phyloP scores from a whole-genome alignment of 2,797 vertebrate genomes.

The Phalloptychus januarius region DNA sequence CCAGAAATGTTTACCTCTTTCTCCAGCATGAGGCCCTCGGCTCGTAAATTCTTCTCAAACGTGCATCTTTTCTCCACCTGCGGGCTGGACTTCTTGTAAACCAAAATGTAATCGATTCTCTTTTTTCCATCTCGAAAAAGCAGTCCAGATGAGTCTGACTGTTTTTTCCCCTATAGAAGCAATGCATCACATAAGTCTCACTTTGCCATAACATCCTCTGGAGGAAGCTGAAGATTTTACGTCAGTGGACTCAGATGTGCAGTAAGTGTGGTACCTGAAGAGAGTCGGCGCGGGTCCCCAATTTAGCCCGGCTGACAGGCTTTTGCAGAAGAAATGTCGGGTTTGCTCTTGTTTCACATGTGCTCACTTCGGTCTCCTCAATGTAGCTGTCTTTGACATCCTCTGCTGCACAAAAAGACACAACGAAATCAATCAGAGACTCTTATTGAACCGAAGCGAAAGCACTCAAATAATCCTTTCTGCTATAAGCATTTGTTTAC shows the following conservation, averaged over 20 bases:
- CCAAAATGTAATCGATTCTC: conserved; percentile 96
- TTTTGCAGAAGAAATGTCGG: conserved; percentile 88
- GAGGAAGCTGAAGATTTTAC: neutral
- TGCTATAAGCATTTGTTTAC: conserved; percentile 11
- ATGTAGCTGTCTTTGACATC: conserved; percentile 83
- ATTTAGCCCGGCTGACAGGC: conserved; percentile 82
- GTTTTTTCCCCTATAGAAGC: conserved; percentile 76
- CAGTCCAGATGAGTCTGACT: conserved; percentile 83
- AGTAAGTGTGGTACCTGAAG: conserved; percentile 80
- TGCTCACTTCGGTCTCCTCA: conserved; percentile 89
- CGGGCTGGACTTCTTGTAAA: conserved; percentile 95
- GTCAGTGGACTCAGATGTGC: neutral
- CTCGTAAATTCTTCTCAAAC: conserved; percentile 96
- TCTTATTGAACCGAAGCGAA: neutral
- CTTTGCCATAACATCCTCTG: conserved; percentile 1
- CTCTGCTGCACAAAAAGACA: conserved; percentile 74
- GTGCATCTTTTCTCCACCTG: conserved; percentile 97
- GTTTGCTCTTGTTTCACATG: conserved; percentile 85
- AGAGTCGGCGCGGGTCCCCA: conserved; percentile 83
- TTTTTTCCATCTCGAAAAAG: conserved; percentile 97
- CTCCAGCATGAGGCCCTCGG: conserved; percentile 96
- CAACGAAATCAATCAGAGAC: conserved; percentile 23
- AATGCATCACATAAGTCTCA: neutral
- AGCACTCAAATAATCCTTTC: neutral
- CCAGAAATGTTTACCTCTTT: conserved; percentile 84